phyloP scores from a whole-genome alignment of 2,888 invertebrate genomes.

The Cybosia mesomella region DNA sequence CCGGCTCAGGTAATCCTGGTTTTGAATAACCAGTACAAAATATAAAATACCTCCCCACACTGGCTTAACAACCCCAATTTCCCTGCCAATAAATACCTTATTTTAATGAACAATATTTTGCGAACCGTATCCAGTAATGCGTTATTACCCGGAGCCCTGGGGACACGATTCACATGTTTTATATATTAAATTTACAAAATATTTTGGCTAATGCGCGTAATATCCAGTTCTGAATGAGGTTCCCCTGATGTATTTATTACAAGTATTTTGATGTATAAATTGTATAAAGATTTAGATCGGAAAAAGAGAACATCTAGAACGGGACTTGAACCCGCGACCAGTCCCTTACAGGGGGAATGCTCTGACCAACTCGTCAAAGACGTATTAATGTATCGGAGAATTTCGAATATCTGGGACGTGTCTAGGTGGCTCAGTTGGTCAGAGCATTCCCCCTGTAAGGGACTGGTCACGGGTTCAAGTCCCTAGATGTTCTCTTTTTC shows the following conservation, averaged over 20 bases:
- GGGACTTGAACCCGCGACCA: too few relatives aligned
- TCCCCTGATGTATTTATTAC: constrained; percentile 7
- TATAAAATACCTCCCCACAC: background rate
- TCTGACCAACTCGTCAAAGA: too few relatives aligned
- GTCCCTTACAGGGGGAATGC: too few relatives aligned
- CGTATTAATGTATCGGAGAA: too few relatives aligned
- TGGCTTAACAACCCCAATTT: constrained; percentile 12
- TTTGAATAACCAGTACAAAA: constrained; percentile 4
- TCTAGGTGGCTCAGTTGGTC: too few relatives aligned
- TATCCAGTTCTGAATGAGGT: constrained; percentile 23
- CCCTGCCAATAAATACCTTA: constrained; percentile 34
- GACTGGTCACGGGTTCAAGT: too few relatives aligned
- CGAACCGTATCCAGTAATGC: constrained; percentile 50
- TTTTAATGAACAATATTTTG: constrained; percentile 47
- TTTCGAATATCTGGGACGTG: too few relatives aligned
- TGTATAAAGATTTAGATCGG: too few relatives aligned
- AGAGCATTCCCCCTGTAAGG: too few relatives aligned
- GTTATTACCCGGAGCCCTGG: constrained; percentile 62
- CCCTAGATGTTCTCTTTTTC: too few relatives aligned
- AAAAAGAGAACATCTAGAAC: too few relatives aligned
- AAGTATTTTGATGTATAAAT: background rate
- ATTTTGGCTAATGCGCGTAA: constrained; percentile 43
- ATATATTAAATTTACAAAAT: constrained; percentile 71
- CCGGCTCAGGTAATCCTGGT: background rate
- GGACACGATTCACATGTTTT: constrained; percentile 63